Conservation (phyloP, 1,140 invertebrate genomes). For the Vollenhovia emeryi region DNA sequence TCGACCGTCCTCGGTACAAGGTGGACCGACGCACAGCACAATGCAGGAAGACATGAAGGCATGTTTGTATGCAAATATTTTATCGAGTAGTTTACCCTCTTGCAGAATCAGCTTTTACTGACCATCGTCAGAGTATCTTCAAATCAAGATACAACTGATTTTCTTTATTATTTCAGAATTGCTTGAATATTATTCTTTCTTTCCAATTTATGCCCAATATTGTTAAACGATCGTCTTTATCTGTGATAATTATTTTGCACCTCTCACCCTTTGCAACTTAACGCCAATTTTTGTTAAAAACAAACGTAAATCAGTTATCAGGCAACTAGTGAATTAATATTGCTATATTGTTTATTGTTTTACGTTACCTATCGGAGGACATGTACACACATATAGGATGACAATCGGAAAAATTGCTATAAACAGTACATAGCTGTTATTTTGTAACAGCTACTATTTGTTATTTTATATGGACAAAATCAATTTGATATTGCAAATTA, state of each 20-base stretch:
- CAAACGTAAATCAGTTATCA: background rate
- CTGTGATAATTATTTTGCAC: background rate
- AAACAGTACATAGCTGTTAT: background rate
- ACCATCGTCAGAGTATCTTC: background rate
- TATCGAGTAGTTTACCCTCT: background rate
- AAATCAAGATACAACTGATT: background rate
- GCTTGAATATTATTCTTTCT: background rate
- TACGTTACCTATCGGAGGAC: background rate
- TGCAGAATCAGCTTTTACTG: background rate
- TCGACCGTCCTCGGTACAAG: constrained; percentile 82
- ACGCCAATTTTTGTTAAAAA: background rate
- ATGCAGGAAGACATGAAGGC: constrained; percentile 81
- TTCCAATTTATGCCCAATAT: background rate
- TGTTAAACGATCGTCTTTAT: background rate
- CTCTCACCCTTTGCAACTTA: background rate
- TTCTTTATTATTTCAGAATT: background rate
- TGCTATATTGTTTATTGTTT: background rate
- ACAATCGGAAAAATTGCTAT: too few species aligned
- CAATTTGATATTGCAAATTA: too few species aligned
- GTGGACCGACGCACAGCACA: constrained; percentile 80
- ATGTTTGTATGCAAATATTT: constrained; percentile 71
- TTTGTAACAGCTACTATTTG: background rate
- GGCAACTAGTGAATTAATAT: constrained; percentile 6
- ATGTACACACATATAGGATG: too few species aligned
- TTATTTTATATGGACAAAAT: too few species aligned